Evolutionary conservation across 2,113 vertebrate species (phyloP).

Genomic region (Coptodon bakossiorum): DNA sequence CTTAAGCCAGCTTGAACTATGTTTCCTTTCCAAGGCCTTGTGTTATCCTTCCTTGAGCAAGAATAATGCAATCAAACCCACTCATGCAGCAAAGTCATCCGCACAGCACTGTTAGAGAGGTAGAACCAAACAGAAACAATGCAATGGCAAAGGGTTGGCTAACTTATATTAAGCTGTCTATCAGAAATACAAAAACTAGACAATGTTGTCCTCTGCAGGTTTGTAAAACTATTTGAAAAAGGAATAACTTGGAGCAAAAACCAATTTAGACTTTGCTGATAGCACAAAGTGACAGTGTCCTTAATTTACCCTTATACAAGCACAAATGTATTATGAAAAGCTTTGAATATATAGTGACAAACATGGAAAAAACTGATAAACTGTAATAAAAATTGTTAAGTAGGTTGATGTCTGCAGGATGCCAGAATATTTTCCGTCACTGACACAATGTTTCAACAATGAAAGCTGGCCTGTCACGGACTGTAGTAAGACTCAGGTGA

Average conservation of each 20-base stretch:
- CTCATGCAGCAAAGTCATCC: background rate
- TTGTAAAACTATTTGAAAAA: background rate
- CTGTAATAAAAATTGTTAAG: background rate
- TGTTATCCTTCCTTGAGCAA: slow-evolving; percentile 12
- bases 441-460: background rate
- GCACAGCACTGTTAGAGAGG: background rate
- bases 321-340: background rate
- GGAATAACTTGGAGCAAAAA: background rate
- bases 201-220: background rate
- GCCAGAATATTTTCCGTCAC: background rate
- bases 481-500: too few relatives aligned
- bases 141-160: background rate
- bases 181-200: background rate
- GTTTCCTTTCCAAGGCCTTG: background rate
- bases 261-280: background rate
- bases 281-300: background rate
- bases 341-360: background rate
- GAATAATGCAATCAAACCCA: background rate
- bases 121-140: background rate
- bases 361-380: background rate
- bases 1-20: background rate
- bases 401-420: background rate
- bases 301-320: background rate
- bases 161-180: background rate
- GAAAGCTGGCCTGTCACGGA: background rate